Conservation (phyloP, 1,140 invertebrate species). For the Polyergus mexicanus region DNA sequence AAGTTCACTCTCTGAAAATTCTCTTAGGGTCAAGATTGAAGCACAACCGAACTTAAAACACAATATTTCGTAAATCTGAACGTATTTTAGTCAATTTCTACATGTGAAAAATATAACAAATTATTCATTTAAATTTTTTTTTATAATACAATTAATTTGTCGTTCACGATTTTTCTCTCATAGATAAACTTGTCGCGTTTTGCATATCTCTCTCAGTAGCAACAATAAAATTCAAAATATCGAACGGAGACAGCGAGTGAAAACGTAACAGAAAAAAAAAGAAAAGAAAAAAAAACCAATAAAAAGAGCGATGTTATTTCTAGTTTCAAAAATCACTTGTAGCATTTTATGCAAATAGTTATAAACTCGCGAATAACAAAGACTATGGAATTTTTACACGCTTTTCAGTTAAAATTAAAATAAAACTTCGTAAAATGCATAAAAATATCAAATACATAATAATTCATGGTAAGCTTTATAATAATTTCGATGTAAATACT, state of each 20-base stretch:
- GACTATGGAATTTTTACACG: constrained; percentile 3
- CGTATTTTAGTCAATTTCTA: not conserved
- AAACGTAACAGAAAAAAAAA: not conserved
- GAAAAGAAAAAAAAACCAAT: not conserved
- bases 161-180: not conserved
- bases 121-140: not conserved
- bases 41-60: not conserved
- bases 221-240: constrained; percentile 13
- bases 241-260: not conserved
- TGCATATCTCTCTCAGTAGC: not conserved
- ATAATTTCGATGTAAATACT: not conserved
- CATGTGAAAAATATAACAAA: not conserved
- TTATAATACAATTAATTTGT: not conserved
- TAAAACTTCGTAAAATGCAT: constrained; percentile 19
- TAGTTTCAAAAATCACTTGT: constrained; percentile 42
- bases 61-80: not conserved
- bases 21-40: not conserved
- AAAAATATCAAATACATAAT: not conserved
- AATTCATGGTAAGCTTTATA: not conserved
- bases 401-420: constrained; percentile 17
- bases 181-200: constrained; percentile 6
- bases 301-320: constrained; percentile 22
- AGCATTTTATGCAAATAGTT: constrained; percentile 43
- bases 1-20: not conserved
- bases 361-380: constrained; percentile 11